Base-by-base conservation (phyloP, 1,140 invertebrate species). In the Drosophila burlai region DNA sequence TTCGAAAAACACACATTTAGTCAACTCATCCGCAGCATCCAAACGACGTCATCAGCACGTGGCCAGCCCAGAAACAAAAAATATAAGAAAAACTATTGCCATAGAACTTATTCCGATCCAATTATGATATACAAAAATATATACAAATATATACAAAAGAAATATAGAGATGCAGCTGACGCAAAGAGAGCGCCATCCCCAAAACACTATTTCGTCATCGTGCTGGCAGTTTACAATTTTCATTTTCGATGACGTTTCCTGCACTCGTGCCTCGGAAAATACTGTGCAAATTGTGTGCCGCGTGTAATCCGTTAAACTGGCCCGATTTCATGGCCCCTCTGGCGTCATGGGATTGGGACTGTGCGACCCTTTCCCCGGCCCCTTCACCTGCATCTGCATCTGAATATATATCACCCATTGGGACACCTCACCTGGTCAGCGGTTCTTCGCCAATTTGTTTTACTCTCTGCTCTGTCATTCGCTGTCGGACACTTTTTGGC, bases 31-130 rank as follows among this genome's bases (percentile, higher is more conserved):
- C 62, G 69, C 69, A 47, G 29, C 36, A 40, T 24, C 54, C 54
- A n/a, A 55, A 64, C 67, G 54, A 79, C 85, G 81, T 89, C 84
- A 89, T 73, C 43, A 76, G 81, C 81, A 87, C 84, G 84, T 89
- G 84, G 76, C 61, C 4, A 38, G 46, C 13, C 29, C 29, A 43
- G 57, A 9, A 58, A 62, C n/a, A 52, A 52, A 18, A 18, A 52
- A 59, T 31, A 57, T 34, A 47, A 34, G 18, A 46, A 50, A 36
- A 60, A 24, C 50, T 38, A 47, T 42, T 38, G 52, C 18, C 62
- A 69, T 47, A 68, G 34, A 73, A 52, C 58, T 47, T 42, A 38
- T 60, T 45, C 46, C 45, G 55, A 73, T 52, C 55, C 43, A 69
- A 81, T 58, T 69, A 75, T 62, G 26, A 58, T 36, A 29, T 72